Evolutionary conservation across 2,113 vertebrate species (phyloP).

Genomic region (Amia ocellicauda): DNA sequence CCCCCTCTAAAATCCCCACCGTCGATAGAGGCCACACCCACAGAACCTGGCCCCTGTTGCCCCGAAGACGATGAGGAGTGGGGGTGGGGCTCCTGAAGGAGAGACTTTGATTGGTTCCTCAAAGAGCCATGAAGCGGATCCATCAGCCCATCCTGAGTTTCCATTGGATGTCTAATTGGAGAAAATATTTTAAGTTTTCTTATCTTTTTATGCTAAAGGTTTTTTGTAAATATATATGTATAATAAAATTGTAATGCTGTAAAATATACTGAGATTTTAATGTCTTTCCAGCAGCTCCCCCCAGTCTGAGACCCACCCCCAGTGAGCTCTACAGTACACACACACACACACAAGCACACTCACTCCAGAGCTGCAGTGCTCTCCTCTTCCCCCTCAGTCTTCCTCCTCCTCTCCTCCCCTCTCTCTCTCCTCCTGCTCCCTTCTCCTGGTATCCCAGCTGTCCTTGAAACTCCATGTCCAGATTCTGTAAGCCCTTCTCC

Average conservation of each 20-base stretch:
- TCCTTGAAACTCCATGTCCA: not conserved
- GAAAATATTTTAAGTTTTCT: no score
- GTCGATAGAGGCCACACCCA: not conserved
- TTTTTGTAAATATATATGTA: no score
- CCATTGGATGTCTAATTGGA: constrained; percentile 30
- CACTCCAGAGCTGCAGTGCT: no score
- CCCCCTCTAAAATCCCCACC: not conserved
- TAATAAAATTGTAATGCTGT: no score
- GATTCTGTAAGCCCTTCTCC: constrained; percentile 10
- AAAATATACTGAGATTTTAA: not conserved
- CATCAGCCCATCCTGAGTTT: constrained; percentile 12
- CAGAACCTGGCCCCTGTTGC: accelerated
- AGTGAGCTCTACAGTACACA: not conserved
- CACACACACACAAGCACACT: not conserved
- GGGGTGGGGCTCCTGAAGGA: not conserved
- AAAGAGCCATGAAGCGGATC: constrained; percentile 5
- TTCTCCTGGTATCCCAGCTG: not conserved
- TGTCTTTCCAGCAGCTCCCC: not conserved
- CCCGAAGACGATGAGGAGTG: not conserved
- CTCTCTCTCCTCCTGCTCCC: not conserved
- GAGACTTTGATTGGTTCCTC: constrained; percentile 21
- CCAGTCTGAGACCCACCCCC: not conserved
- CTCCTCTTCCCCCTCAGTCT: not conserved
- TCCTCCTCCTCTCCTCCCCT: not conserved
- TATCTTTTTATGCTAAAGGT: no score